These are phyloP conservation scores for Scomber scombrus DNA, from an alignment of 2,113 vertebrate species.

Conservation along the genomic window DNA sequence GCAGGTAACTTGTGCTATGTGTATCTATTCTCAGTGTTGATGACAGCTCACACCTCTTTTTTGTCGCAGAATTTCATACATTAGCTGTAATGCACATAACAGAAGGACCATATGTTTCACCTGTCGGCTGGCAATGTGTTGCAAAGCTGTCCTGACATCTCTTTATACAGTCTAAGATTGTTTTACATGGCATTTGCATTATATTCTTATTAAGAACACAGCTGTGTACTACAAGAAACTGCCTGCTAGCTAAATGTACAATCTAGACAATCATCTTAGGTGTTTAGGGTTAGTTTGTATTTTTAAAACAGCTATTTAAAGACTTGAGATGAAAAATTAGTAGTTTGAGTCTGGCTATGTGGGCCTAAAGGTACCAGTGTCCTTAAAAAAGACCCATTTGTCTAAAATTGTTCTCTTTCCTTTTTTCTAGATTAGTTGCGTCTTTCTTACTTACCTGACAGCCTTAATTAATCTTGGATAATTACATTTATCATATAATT, in stretches of 20 bases:
- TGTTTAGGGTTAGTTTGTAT: not conserved
- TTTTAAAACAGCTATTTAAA: not conserved
- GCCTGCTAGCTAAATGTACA: not conserved
- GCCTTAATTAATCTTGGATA: not conserved
- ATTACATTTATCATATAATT: not conserved
- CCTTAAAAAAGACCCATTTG: not conserved
- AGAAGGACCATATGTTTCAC: conserved; percentile 55
- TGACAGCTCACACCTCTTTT: not conserved
- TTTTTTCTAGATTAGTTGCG: no score
- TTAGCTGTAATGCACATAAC: conserved; percentile 1
- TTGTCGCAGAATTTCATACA: conserved; percentile 3
- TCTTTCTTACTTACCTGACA: not conserved
- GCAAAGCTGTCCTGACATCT: conserved; percentile 36
- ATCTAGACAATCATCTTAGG: not conserved
- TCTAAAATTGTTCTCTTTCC: no score
- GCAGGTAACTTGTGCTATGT: conserved; percentile 80
- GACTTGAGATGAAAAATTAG: not conserved
- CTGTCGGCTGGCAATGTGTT: conserved; percentile 51
- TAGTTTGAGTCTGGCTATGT: not conserved
- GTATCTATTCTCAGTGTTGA: not conserved
- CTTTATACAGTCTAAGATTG: conserved; percentile 27
- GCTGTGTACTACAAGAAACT: not conserved
- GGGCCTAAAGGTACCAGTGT: no score
- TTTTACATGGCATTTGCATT: conserved; percentile 49
- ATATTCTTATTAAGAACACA: conserved; percentile 17